Evolutionary conservation across 2,797 vertebrate species (phyloP), one percentile per base, ranked within the genome.

Genomic region (Antennarius maculatus): DNA sequence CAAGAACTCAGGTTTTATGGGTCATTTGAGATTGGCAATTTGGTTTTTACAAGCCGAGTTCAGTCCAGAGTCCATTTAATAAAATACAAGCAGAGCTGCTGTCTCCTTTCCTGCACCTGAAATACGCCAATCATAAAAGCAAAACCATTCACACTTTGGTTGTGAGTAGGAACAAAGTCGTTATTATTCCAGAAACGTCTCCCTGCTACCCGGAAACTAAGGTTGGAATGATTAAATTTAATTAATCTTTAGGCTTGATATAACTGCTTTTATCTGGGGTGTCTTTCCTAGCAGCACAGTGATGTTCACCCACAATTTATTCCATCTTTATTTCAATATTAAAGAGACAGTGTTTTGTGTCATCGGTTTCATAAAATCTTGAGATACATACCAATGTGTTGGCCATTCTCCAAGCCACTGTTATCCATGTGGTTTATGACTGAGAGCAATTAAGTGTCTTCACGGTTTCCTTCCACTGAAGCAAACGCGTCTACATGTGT

Each of bases 21-120:
- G 88, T 88, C 83, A 87, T 87, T 86, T 83, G 83, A 90, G 88
- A 90, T 85, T 39, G 14, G 81, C 80, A 87, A 81, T 89, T 85
- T 86, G 74, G 66, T 54, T 83, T 91, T 90, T 80, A 88, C 67
- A 42, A 78, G 69, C 86, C 82, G 79, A 73, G 77, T 73, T 86
- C 61, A 64, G 82, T 79, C 83, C 84, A 86, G 88, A 79, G 83
- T 79, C 53, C 39, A 47, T 81, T 85, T 87, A 76, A 73, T 85
- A 76, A 85, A 83, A 84, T 31, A 74, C 72, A 77, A 27, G 31
- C 64, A 65, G 76, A 65, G 75, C 71, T 34, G 15, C 70, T 70
- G 54, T 82, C 56, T 75, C 54, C 64, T 68, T 76, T 62, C 69
- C 62, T 81, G 82, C 64, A 80, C 79, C 69, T 85, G 81, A 83